These are phyloP conservation scores for Perodicticus potto DNA, from an alignment of 2,797 vertebrate genomes.

Conservation along the genomic window DNA sequence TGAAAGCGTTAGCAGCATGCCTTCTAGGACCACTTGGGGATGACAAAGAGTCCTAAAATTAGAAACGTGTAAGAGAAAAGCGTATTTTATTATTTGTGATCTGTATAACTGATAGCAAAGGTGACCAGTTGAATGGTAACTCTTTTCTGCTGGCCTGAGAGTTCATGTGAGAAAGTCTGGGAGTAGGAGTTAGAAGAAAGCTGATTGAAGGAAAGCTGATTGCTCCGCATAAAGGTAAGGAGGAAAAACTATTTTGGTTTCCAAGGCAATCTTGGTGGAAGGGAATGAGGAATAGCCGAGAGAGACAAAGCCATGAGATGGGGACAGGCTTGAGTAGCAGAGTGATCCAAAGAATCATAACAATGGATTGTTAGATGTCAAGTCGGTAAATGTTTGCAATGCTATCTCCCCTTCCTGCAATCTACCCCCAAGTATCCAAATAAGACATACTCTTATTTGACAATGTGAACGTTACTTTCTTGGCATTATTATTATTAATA, in stretches of 20 bases:
- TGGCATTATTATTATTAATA: too few species aligned
- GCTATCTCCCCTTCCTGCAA: neutral
- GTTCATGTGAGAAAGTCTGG: neutral
- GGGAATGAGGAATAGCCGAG: neutral
- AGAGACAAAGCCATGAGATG: neutral
- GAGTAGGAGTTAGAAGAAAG: neutral
- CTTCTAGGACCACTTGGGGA: neutral
- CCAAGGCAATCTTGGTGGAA: neutral
- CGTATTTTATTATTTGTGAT: neutral
- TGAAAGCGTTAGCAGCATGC: neutral
- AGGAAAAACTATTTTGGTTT: constrained; percentile 20
- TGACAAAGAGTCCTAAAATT: neutral
- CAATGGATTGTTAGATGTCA: neutral
- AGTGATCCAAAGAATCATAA: neutral
- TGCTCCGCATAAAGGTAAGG: neutral
- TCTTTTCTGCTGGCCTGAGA: neutral
- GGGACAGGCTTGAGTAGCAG: neutral
- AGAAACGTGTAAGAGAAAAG: neutral
- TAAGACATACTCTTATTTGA: too few species aligned
- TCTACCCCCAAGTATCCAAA: neutral
- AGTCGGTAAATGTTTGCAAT: neutral
- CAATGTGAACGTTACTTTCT: too few species aligned
- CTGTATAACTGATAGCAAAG: neutral
- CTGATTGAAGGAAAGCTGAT: neutral
- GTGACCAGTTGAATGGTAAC: neutral